phyloP scores from a whole-genome alignment of 2,797 vertebrate species.

The Epinephelus coioides region DNA sequence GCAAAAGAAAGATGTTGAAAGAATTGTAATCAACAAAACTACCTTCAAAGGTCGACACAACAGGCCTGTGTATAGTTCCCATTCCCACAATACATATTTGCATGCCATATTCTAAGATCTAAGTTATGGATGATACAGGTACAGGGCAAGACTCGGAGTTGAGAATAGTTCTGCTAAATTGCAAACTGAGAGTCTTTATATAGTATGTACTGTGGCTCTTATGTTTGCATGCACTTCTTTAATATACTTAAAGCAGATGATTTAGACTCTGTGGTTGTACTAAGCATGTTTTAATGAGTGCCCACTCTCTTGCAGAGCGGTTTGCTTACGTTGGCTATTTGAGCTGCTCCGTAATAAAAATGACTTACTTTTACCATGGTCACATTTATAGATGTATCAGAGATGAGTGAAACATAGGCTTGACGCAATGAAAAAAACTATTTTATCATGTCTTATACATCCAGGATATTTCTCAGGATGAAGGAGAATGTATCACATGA shows the following conservation, averaged over 20 bases:
- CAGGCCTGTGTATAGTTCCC: slow-evolving; percentile 24
- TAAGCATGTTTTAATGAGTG: slow-evolving; percentile 54
- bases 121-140: slow-evolving; percentile 36
- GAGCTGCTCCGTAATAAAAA: slow-evolving; percentile 34
- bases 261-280: slow-evolving; percentile 40
- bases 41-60: slow-evolving; percentile 13
- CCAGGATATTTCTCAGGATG: not conserved
- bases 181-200: slow-evolving; percentile 5
- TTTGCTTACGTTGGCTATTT: slow-evolving; percentile 55
- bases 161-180: slow-evolving; percentile 3
- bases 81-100: slow-evolving; percentile 53
- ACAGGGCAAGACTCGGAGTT: slow-evolving; percentile 12
- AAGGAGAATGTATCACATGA: not conserved
- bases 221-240: slow-evolving; percentile 23
- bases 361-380: slow-evolving; percentile 42
- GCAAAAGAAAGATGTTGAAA: not conserved
- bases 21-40: slow-evolving; percentile 6
- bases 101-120: slow-evolving; percentile 53
- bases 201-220: slow-evolving; percentile 1
- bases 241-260: slow-evolving; percentile 49
- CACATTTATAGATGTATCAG: slow-evolving; percentile 14
- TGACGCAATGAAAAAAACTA: not conserved
- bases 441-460: not conserved
- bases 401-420: slow-evolving; percentile 5
- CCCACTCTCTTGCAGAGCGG: slow-evolving; percentile 29